A percentile compares a stretch with the other conserved stretches of the same genome.
phyloP scores from a whole-genome alignment of 2,113 vertebrate genomes.

The Sphaerodactylus townsendi region DNA sequence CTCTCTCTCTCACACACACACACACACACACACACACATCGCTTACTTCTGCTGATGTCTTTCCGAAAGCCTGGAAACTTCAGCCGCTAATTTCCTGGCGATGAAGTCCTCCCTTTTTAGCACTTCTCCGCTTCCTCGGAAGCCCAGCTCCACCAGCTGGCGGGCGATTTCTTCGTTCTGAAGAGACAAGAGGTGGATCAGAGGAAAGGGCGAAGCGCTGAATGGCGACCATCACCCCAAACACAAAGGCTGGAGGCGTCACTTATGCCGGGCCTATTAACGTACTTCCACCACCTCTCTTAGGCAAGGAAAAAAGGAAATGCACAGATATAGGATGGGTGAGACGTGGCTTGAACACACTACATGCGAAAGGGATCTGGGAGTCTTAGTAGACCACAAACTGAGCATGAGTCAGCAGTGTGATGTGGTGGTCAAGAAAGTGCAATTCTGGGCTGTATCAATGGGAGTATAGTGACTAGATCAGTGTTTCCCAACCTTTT shows the following conservation, averaged over 20 bases:
- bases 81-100: constrained; percentile 77
- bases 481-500: too few species aligned
- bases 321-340: too few species aligned
- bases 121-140: constrained; percentile 76
- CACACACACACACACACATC: not conserved
- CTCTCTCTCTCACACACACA: not conserved
- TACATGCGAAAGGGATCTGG: too few species aligned
- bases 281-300: too few species aligned
- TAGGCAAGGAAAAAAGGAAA: too few species aligned
- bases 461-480: too few species aligned
- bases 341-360: too few species aligned
- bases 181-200: not conserved
- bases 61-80: constrained; percentile 69
- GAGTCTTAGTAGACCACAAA: too few species aligned
- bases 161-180: constrained; percentile 80
- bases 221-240: not conserved
- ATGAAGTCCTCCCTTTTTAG: constrained; percentile 83
- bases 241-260: not conserved
- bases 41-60: constrained; percentile 79
- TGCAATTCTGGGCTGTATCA: too few species aligned
- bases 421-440: too few species aligned
- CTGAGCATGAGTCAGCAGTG: too few species aligned
- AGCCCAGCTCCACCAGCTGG: constrained; percentile 83
- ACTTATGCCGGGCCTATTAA: too few species aligned
- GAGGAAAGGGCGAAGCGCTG: not conserved